Base-by-base conservation (phyloP, 2,888 invertebrate species). In the Abscondita cerata region DNA sequence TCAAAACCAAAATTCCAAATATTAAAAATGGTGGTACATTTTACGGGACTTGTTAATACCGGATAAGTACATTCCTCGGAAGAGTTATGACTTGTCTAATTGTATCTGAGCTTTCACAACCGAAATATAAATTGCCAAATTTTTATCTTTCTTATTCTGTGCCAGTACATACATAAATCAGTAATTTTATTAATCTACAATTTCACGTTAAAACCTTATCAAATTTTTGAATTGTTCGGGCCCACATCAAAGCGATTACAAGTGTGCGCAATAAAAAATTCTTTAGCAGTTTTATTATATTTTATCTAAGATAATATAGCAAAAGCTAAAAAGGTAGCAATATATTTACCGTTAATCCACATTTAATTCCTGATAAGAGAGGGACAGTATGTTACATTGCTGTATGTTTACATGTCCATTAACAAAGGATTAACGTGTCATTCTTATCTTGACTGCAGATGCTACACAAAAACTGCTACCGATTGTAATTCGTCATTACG, bases 381-480 rank as follows among this genome's bases (percentile, higher is more conserved):
- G 54, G 59, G 63, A 47, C 63, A 50, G 52, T 63, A 53, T 63
- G 59, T 54, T 59, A 63, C 59, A 59, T 58, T 44, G 57, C 52
- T 58, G 47, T 50, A 52, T 65, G 64, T 67, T 67, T 67, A 62
- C 65, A 63, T 64, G 62, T 56, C 62, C 62, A 67, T 65, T 67
- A 65, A 65, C 55, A 50, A 53, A 56, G 67, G 65, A 67, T 67
- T 67, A 67, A 59, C 56, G 41, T 56, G 65, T 60, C 65, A 59
- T 65, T 20, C 59, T 67, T 67, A 67, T 67, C 67, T 52, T 46
- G 41, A 52, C 54, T 67, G 59, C 67, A 65, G 55, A 67, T 65
- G 67, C 62, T 44, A 52, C 41, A 60, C 41, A 60, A 58, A n/a
- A 63, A 58, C 51, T 59, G 63, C 63, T 63, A 63, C 63, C 59